Percentiles rank a stretch among this genome's conserved stretches.
Evolutionary conservation across 2,113 vertebrate species (phyloP).

Genomic region (Erythrolamprus reginae): DNA sequence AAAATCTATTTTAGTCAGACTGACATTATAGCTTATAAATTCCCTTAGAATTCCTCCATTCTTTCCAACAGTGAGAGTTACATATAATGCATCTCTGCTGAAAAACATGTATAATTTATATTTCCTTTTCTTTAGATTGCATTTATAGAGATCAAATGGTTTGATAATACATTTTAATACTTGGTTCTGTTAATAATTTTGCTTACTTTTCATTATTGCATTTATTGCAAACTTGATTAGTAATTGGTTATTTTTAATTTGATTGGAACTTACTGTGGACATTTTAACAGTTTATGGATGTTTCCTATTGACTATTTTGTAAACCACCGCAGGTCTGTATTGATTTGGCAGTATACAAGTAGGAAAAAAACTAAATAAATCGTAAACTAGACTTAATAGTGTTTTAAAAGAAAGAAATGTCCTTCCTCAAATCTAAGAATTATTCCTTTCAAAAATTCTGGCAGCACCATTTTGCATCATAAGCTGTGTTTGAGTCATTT

Average conservation of each 20-base stretch:
- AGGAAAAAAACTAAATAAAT: neutral
- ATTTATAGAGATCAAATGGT: neutral
- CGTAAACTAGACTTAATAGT: neutral
- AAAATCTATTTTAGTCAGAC: neutral
- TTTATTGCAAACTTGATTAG: neutral
- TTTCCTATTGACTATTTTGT: neutral
- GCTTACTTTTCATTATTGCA: neutral
- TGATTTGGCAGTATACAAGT: neutral
- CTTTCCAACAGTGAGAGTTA: neutral
- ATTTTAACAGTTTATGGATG: neutral
- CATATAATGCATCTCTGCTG: neutral
- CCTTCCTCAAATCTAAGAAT: neutral
- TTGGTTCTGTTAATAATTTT: neutral
- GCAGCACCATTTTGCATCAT: neutral
- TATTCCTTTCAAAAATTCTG: neutral
- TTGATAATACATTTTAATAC: neutral
- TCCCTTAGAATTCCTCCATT: neutral
- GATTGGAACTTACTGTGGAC: neutral
- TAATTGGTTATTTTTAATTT: neutral
- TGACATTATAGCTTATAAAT: neutral
- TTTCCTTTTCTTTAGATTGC: neutral
- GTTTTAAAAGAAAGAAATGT: neutral
- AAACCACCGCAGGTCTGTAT: neutral
- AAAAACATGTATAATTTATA: neutral
- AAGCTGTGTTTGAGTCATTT: neutral